Percentiles rank a stretch among this genome's conserved stretches.
Evolutionary conservation across 2,797 vertebrate genomes (phyloP).

Genomic region (Threskiornis aethiopicus): DNA sequence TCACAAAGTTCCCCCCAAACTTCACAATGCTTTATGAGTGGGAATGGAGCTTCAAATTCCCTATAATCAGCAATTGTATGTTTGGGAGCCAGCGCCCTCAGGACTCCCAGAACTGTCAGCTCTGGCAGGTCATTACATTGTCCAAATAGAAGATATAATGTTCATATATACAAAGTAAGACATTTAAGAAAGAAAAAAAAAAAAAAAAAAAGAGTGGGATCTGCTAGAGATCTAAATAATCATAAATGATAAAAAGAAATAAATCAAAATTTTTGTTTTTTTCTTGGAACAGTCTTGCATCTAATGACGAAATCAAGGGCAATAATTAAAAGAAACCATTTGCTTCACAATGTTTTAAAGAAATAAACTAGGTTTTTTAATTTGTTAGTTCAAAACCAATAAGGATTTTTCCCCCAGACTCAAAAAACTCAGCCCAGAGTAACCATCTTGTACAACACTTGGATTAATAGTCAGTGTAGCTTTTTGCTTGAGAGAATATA

Average conservation of each 20-base stretch:
- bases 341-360: background rate
- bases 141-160: background rate
- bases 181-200: background rate
- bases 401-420: background rate
- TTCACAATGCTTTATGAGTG: background rate
- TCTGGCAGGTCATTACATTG: background rate
- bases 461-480: background rate
- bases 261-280: background rate
- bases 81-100: background rate
- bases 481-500: background rate
- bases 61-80: background rate
- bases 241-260: background rate
- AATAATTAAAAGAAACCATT: background rate
- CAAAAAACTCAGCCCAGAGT: background rate
- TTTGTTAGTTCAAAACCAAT: background rate
- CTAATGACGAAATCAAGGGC: background rate
- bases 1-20: background rate
- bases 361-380: background rate
- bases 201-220: background rate
- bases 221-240: background rate
- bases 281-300: background rate
- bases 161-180: background rate
- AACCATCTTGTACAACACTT: background rate
- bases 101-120: background rate
- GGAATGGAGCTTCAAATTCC: background rate